Base-by-base conservation (phyloP, 1,140 invertebrate species). In the Chymomyza costata region DNA sequence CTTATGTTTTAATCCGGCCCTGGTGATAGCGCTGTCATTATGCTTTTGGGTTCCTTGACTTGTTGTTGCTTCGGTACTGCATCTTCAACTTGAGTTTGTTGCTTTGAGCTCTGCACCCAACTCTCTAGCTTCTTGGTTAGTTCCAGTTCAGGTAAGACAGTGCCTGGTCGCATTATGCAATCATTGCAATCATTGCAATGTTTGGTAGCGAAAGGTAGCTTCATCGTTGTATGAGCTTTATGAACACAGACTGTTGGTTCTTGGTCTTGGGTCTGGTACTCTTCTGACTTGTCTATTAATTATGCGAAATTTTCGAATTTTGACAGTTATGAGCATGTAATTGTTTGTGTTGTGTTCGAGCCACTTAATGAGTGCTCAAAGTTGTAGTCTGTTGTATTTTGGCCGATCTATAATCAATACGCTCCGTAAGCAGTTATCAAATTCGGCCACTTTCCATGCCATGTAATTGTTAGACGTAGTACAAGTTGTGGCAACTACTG, bases 21-120 rank as follows among this genome's bases (percentile, higher is more conserved):
- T n/a, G n/a, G n/a, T n/a, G n/a, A n/a, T n/a, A n/a, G n/a, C n/a
- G n/a, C n/a, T 73, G 69, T 73, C 69, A 67, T 38, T 51, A 31
- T 35, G 54, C 64, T 68, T 68, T 56, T 65, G 71, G 63, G 71
- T 78, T 78, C 73, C 73, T 76, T 76, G 71, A 76, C 71, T 71
- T 45, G 55, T 50, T 56, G 8, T 5, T 8, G 21, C 21, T 25
- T 55, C 49, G 19, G 46, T 39, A 31, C 51, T 32, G 51, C 44
- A 15, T 31, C 21, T 40, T 64, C 47, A 46, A 25, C 51, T 63
- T 19, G 25, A 19, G 18, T 40, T 43, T 25, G 53, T 56, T 51
- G 47, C 45, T 37, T 55, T 45, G n/a, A 62, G 61, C 70, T 65
- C 54, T 62, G 41, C 31, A 25, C 21, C n/a, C n/a, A n/a, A 25